Conservation (phyloP, 2,113 vertebrate species). For the Lepisosteus osseus region DNA sequence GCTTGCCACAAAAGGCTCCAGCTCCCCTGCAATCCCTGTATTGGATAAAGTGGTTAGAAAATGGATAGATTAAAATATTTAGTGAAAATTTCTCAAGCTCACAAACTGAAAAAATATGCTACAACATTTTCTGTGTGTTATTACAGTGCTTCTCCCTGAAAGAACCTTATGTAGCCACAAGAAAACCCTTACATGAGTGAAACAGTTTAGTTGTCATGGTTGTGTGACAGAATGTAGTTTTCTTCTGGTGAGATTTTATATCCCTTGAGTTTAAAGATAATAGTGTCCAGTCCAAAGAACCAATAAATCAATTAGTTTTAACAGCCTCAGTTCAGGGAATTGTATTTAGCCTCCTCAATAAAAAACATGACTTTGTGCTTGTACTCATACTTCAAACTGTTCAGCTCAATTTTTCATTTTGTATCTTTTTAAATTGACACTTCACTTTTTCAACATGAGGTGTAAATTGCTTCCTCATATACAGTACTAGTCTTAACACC, state of each 20-base stretch:
- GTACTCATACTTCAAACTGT: slow-evolving; percentile 66
- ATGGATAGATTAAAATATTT: too few relatives aligned
- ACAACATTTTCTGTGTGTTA: slow-evolving; percentile 59
- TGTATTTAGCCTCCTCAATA: slow-evolving; percentile 74
- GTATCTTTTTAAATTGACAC: slow-evolving; percentile 13
- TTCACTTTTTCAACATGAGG: neutral
- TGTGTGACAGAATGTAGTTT: slow-evolving; percentile 71
- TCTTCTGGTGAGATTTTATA: slow-evolving; percentile 67
- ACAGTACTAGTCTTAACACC: too few relatives aligned
- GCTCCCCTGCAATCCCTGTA: too few relatives aligned
- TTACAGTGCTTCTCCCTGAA: slow-evolving; percentile 51
- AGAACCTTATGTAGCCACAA: slow-evolving; percentile 55
- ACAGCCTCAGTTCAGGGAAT: slow-evolving; percentile 71
- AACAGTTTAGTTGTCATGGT: slow-evolving; percentile 74
- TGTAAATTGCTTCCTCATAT: too few relatives aligned
- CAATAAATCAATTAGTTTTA: slow-evolving; percentile 93
- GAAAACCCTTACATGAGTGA: slow-evolving; percentile 60
- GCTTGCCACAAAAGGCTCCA: too few relatives aligned
- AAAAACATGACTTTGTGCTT: slow-evolving; percentile 61
- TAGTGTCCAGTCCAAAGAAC: slow-evolving; percentile 73
- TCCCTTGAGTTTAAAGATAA: slow-evolving; percentile 83
- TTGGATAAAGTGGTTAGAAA: too few relatives aligned
- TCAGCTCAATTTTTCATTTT: slow-evolving; percentile 67
- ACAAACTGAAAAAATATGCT: slow-evolving; percentile 55
- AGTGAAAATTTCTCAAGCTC: neutral